Percentiles rank a stretch among this genome's conserved stretches.
Evolutionary conservation across 1,140 invertebrate species (phyloP).

Genomic region (Platyura marginata): DNA sequence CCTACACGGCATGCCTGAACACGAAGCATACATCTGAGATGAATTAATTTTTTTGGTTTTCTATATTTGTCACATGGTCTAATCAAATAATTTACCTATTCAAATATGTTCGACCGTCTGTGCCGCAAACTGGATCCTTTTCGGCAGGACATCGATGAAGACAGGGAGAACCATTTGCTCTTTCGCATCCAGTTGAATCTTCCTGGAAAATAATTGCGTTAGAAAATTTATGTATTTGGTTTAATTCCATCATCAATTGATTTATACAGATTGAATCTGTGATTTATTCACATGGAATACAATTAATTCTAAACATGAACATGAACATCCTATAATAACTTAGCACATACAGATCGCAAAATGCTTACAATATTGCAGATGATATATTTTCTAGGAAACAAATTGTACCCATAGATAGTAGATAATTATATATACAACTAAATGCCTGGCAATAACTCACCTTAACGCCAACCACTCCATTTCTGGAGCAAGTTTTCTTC

Average conservation of each 20-base stretch:
- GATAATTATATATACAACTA: neutral
- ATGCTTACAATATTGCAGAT: too few species aligned
- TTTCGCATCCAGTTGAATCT: neutral
- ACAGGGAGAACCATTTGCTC: constrained; percentile 33
- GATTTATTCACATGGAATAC: too few species aligned
- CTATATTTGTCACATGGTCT: too few species aligned
- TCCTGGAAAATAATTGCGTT: too few species aligned
- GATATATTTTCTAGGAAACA: too few species aligned
- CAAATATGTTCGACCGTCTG: constrained; percentile 72
- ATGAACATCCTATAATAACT: neutral
- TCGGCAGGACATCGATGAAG: constrained; percentile 64
- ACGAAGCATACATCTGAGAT: constrained; percentile 59
- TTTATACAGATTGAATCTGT: too few species aligned
- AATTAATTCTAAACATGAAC: too few species aligned
- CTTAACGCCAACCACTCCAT: constrained; percentile 27
- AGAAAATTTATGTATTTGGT: too few species aligned
- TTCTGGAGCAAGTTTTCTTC: constrained; percentile 80
- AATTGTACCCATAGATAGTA: neutral
- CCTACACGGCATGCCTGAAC: constrained; percentile 48
- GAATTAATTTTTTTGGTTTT: too few species aligned
- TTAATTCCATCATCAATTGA: neutral
- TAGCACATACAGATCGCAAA: too few species aligned
- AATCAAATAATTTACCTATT: constrained; percentile 29
- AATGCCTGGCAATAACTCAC: constrained; percentile 2
- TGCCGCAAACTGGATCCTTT: constrained; percentile 76